A percentile compares a stretch with the other conserved stretches of the same genome.
Conservation (phyloP, 2,797 vertebrate genomes). For the Harpagifer antarcticus region DNA sequence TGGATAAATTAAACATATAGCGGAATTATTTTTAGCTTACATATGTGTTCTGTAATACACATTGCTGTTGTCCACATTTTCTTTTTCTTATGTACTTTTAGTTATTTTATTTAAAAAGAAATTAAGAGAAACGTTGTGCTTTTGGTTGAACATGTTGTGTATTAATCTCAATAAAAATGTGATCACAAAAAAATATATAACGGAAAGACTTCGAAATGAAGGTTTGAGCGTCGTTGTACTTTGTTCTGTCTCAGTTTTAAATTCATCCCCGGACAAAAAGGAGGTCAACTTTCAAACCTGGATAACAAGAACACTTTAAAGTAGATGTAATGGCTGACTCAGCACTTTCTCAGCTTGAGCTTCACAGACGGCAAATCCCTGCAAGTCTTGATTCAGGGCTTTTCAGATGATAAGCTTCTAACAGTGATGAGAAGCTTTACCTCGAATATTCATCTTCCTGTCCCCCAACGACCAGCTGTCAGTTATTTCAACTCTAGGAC, state of each 20-base stretch:
- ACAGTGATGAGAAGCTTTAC: slow-evolving; percentile 14
- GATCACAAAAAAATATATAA: too few relatives aligned
- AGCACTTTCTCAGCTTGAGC: not conserved
- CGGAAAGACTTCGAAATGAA: too few relatives aligned
- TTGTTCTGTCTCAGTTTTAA: not conserved
- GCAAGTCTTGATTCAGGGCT: slow-evolving; percentile 10
- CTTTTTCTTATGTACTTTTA: too few relatives aligned
- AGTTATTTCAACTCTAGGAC: not conserved
- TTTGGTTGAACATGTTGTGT: too few relatives aligned
- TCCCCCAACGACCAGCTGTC: slow-evolving; percentile 19
- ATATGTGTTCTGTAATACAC: too few relatives aligned
- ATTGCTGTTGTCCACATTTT: too few relatives aligned
- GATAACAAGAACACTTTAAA: not conserved
- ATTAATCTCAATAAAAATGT: too few relatives aligned
- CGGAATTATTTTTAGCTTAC: too few relatives aligned
- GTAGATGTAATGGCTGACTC: not conserved
- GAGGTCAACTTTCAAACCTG: not conserved
- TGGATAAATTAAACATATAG: not conserved
- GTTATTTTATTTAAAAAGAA: too few relatives aligned
- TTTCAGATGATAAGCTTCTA: slow-evolving; percentile 16
- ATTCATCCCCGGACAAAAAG: not conserved
- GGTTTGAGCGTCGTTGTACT: too few relatives aligned
- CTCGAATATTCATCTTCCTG: not conserved
- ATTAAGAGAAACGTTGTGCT: too few relatives aligned
- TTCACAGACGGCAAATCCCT: not conserved